A percentile compares a stretch with the other conserved stretches of the same genome.
Conservation (phyloP, 2,888 invertebrate species). For the Pinctada fucata region DNA sequence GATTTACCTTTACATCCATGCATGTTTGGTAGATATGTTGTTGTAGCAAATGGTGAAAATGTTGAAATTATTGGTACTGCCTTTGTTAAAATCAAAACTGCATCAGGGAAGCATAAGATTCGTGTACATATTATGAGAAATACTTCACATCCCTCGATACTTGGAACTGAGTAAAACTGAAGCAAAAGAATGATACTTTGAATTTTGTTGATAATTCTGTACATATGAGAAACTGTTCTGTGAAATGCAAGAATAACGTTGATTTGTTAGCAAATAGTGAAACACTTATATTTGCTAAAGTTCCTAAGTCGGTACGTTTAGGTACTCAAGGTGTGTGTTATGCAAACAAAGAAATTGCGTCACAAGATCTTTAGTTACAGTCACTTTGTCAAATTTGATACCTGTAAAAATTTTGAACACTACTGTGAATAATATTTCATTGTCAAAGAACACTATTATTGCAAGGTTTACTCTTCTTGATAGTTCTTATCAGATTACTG, state of each 20-base stretch:
- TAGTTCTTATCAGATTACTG: not conserved
- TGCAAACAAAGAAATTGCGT: no score
- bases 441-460: not conserved
- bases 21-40: no score
- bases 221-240: not conserved
- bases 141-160: constrained; percentile 21
- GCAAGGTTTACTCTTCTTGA: not conserved
- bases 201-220: constrained; percentile 8
- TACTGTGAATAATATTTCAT: no score
- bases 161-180: constrained; percentile 24
- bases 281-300: not conserved
- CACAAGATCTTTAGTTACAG: no score
- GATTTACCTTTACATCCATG: no score
- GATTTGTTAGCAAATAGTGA: constrained; percentile 18
- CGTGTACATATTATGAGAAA: constrained; percentile 6
- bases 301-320: no score
- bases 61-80: no score
- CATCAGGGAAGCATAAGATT: constrained; percentile 16
- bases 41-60: no score
- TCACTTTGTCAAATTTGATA: no score
- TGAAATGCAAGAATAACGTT: not conserved
- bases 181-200: constrained; percentile 1
- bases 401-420: no score
- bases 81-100: no score
- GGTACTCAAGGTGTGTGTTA: no score